Conservation (phyloP, 2,113 vertebrate genomes). For the Stictonetta naevosa region DNA sequence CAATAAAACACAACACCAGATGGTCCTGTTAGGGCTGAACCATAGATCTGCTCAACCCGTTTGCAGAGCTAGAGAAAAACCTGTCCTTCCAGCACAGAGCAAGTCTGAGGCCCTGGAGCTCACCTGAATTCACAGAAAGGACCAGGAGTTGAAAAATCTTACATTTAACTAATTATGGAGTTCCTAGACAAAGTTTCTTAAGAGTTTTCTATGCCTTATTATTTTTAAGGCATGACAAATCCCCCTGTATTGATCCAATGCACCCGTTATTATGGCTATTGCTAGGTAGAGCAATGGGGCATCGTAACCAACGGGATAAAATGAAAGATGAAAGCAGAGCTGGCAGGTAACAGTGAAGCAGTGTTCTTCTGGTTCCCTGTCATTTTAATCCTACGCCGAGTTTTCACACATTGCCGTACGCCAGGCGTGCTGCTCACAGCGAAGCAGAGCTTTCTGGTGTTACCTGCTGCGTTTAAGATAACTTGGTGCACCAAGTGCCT, state of each 20-base stretch:
- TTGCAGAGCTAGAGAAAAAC: not conserved
- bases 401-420: not conserved
- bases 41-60: not conserved
- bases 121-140: not conserved
- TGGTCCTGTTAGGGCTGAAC: not conserved
- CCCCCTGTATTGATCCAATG: not conserved
- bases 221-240: not conserved
- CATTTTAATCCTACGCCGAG: not conserved
- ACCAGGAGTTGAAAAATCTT: not conserved
- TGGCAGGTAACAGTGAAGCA: not conserved
- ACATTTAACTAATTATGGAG: not conserved
- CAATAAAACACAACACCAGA: constrained; percentile 3
- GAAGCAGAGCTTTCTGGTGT: not conserved
- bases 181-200: not conserved
- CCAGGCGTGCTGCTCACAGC: not conserved
- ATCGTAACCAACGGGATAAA: not conserved
- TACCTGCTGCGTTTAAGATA: not conserved
- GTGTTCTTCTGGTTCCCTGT: not conserved
- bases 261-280: not conserved
- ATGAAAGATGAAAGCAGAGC: not conserved
- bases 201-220: not conserved
- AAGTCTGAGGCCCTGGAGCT: not conserved
- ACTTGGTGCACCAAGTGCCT: not conserved
- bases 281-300: not conserved
- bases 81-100: not conserved